phyloP scores from a whole-genome alignment of 35 echinoderm and acorn worm species.

The Holothuria glaberrima region DNA sequence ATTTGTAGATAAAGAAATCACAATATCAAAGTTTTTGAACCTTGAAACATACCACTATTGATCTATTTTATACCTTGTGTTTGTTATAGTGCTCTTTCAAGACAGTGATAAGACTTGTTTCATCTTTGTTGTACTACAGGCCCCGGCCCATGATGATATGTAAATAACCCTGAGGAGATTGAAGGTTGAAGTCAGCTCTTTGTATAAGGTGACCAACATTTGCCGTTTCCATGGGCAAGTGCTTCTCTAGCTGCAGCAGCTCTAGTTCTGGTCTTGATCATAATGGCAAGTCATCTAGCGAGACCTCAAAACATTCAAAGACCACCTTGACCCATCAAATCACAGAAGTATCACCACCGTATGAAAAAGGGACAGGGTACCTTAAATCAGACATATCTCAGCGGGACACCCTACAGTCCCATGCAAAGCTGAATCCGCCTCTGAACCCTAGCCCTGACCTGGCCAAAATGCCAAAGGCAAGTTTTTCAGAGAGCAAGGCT shows the following conservation, averaged over 20 bases:
- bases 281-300: slow-evolving; percentile 71
- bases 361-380: slow-evolving; percentile 21
- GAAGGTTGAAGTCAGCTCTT: too few species aligned
- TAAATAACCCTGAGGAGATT: slow-evolving; percentile 4
- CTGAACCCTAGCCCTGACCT: slow-evolving; percentile 66
- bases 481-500: slow-evolving; percentile 89
- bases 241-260: slow-evolving; percentile 84
- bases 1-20: too few species aligned
- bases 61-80: too few species aligned
- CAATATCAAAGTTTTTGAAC: too few species aligned
- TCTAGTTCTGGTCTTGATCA: slow-evolving; percentile 69
- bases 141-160: slow-evolving; percentile 16
- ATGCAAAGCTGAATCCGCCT: slow-evolving; percentile 50
- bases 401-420: slow-evolving; percentile 58
- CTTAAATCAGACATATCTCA: slow-evolving; percentile 41
- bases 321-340: slow-evolving; percentile 52
- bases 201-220: neutral
- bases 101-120: too few species aligned
- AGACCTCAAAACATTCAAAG: slow-evolving; percentile 53
- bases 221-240: slow-evolving; percentile 83
- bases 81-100: too few species aligned
- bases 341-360: slow-evolving; percentile 47
- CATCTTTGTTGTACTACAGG: slow-evolving; percentile 20
- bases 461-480: slow-evolving; percentile 74
- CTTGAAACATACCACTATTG: too few species aligned